Base-by-base conservation (phyloP, 2,888 invertebrate species). In the Steinernema hermaphroditum region DNA sequence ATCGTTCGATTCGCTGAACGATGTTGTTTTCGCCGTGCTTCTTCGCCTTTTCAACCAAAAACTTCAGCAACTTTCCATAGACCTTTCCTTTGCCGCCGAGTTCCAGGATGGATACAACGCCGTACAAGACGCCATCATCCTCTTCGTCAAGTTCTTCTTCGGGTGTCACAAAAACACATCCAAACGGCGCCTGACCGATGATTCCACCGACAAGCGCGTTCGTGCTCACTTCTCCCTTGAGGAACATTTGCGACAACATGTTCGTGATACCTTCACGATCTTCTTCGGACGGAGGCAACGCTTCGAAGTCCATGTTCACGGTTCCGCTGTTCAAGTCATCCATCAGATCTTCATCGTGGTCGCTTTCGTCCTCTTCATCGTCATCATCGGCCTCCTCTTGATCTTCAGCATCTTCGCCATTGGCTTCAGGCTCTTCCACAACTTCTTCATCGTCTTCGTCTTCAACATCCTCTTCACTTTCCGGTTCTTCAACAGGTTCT, bases 201-300 rank as follows among this genome's bases (percentile, higher is more conserved):
- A 85, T 70, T 2, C 68, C 76, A 16, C 82, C 78, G 0, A 83
- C 81, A 57, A 84, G 69, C 14, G 71, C 78, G 54, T 76, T 76
- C 49, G 76, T 70, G 72, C 82, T 78, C 37, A 85, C 76, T 54
- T 83, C 82, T 16, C 80, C 77, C 8, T 82, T 77, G 0, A 85
- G 78, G 70, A 85, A 85, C 9, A 83, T 83, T 79, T 84, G 84
- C 1, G 83, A 81, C 27, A 84, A 76, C 75, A 84, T 77, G 75
- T 83, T 82, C 43, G 78, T 73, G 27, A 85, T 74, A 29, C 82
- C 82, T 19, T 82, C 79, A 8, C 75, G 54, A 74, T 85, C 85
- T 9, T 77, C 78, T 27, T 80, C 78, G 34, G 76, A 74, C n/a
- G 82, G 79, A 0, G 83, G 82, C 34, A 79, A 80, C 0, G 81